These are phyloP conservation scores for Halocaridina rubra DNA, from an alignment of 2,888 invertebrate genomes.

Conservation along the genomic window DNA sequence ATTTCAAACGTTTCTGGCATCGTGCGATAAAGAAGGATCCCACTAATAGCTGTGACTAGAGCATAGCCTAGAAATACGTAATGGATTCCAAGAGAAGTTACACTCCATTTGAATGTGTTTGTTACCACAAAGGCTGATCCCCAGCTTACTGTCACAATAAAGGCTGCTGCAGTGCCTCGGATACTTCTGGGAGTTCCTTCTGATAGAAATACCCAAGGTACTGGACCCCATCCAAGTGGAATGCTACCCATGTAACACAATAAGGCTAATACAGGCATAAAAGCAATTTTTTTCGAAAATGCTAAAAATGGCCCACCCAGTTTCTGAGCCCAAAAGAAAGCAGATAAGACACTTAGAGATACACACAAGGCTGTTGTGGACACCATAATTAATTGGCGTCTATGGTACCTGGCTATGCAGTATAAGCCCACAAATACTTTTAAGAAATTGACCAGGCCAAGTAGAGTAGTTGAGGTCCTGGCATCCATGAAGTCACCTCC, in stretches of 20 bases:
- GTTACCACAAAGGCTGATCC: slow-evolving; percentile 39
- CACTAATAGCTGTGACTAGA: not conserved
- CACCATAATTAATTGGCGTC: not conserved
- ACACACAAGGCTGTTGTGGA: not conserved
- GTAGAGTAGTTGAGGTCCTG: not conserved
- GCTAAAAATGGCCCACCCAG: not conserved
- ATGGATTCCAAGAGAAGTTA: not conserved
- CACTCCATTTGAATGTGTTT: slow-evolving; percentile 24
- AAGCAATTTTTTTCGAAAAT: not conserved
- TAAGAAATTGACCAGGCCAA: not conserved
- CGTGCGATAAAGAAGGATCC: not conserved
- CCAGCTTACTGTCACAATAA: slow-evolving; percentile 19
- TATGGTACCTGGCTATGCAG: not conserved
- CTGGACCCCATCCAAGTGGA: not conserved
- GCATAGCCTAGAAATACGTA: not conserved
- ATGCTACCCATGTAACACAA: not conserved
- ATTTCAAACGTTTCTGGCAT: not conserved
- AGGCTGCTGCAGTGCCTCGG: not conserved
- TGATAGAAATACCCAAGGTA: not conserved
- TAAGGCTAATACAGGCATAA: not conserved
- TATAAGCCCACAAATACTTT: not conserved
- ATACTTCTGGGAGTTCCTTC: not conserved
- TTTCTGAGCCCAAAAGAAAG: not conserved
- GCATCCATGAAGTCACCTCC: not conserved
- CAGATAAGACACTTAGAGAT: not conserved